Evolutionary conservation across 2,113 vertebrate genomes (phyloP), one percentile per base, ranked within the genome.

Genomic region (Numida meleagris): DNA sequence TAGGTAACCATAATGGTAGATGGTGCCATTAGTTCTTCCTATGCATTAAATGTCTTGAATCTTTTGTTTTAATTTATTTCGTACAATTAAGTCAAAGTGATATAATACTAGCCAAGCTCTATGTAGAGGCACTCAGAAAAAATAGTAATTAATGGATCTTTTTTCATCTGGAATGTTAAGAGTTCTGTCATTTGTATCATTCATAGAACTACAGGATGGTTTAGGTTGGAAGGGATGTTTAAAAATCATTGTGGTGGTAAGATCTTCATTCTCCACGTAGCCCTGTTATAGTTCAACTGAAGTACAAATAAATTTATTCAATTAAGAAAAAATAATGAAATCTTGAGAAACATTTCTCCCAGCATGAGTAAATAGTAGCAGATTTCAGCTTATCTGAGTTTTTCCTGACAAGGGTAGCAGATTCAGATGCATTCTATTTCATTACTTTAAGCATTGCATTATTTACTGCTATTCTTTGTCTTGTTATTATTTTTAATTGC

Each of bases 101-200:
- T 58, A 85, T 45, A 68, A 65, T 36, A 70, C 43, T 80, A 40
- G 36, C 45, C 70, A 19, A 82, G 7, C 21, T 10, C 33, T 71
- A 53, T 29, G 82, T 3, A 73, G 45, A 82, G 9, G 21, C 5
- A 77, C 57, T 50, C 63, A 94, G 46, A 27, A 36, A 50, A 88
- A 61, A 12, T 4, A 80, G 9, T 77, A 80, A 94, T 63, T 67
- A 88, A 70, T 83, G 6, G 62, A 80, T 50, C 11, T 81, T 11
- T 93, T 86, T 88, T 76, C 58, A 88, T 88, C 38, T 83, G 33
- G 33, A 91, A 90, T n/a, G n/a, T 42, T 91, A 68, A 82, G 50
- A 59, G 31, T 84, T 81, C 10, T 67, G 8, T 29, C 20, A 33
- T 5, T 33, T 11, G 10, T 33, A 46, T 18, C 24, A 40, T 62